Evolutionary conservation across 2,888 invertebrate genomes (phyloP).

Genomic region (Agrochola macilenta): DNA sequence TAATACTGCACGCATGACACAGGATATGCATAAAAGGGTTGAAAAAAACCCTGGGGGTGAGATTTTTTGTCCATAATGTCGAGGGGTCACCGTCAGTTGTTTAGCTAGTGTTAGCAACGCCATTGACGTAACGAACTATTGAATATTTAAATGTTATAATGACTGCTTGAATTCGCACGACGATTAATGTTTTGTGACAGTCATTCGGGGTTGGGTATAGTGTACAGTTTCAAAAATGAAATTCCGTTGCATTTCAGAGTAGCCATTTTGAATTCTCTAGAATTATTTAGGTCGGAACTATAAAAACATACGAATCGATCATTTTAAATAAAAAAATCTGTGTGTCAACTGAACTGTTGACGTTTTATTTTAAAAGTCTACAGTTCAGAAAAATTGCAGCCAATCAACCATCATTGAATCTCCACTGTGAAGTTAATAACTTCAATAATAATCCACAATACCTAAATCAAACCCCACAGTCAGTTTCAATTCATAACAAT

Average conservation of each 20-base stretch:
- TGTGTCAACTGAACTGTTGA: too few species aligned
- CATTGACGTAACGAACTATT: conserved; percentile 81
- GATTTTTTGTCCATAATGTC: conserved; percentile 79
- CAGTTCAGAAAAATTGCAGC: conserved; percentile 2
- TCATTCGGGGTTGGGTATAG: conserved; percentile 36
- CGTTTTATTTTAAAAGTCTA: too few species aligned
- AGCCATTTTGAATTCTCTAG: neutral
- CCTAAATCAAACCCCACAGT: conserved; percentile 42
- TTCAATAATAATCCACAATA: conserved; percentile 28
- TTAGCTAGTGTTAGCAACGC: conserved; percentile 81
- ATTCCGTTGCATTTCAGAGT: neutral
- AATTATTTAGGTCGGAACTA: neutral
- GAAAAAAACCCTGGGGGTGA: conserved; percentile 84
- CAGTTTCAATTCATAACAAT: conserved; percentile 70
- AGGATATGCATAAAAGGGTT: conserved; percentile 90
- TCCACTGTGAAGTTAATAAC: conserved; percentile 8
- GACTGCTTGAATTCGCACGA: conserved; percentile 82
- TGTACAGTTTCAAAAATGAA: conserved; percentile 33
- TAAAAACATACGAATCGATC: neutral
- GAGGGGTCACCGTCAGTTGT: conserved; percentile 77
- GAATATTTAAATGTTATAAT: conserved; percentile 78
- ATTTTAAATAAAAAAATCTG: neutral
- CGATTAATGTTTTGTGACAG: conserved; percentile 69
- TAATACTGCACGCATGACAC: conserved; percentile 87
- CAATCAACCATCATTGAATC: conserved; percentile 14